Evolutionary conservation across 2,797 vertebrate genomes (phyloP), one percentile per base, ranked within the genome.

Genomic region (Eulemur rubriventer): DNA sequence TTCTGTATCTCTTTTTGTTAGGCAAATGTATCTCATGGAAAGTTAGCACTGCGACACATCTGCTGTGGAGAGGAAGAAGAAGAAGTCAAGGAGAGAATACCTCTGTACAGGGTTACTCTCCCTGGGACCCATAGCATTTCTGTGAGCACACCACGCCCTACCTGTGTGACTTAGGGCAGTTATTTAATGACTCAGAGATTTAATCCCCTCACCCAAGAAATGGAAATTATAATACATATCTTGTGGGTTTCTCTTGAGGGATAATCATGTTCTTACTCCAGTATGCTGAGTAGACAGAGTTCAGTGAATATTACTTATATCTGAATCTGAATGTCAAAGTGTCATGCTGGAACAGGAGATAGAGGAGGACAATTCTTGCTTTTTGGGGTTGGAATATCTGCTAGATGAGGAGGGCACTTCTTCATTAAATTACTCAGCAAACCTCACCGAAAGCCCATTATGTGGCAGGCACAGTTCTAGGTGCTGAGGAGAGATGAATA

Each of bases 111-210:
- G 38, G 2, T 9, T 22, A 10, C 57, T n/a, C 3, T 33, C 9
- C 67, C 2, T 24, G 20, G 35, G 11, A 59, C 7, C 55, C 7
- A 12, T 24, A n/a, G 33, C 3, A 4, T n/a, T 75, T 75, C 75
- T 55, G 11, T 48, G 50, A 43, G 6, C 22, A 20, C 0, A 3
- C 30, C 20, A 9, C 4, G 0, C 63, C 43, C 35, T 33, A n/a
- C 26, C 35, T 52, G 4, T 59, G 52, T 48, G 33, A 82, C 59
- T 55, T 30, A 2, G 22, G 73, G 7, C 26, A 67, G 28, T 14
- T 91, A 59, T 50, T 89, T 63, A 65, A 48, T 72, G 38, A n/a
- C 61, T 69, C 33, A 22, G 38, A 92, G 43, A 84, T 43, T 90
- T 85, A 35, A 70, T 81, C 17, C 11, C 18, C 46, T 97, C 20